Conservation (phyloP, 2,113 vertebrate species). For the Chloroceryle aenea region DNA sequence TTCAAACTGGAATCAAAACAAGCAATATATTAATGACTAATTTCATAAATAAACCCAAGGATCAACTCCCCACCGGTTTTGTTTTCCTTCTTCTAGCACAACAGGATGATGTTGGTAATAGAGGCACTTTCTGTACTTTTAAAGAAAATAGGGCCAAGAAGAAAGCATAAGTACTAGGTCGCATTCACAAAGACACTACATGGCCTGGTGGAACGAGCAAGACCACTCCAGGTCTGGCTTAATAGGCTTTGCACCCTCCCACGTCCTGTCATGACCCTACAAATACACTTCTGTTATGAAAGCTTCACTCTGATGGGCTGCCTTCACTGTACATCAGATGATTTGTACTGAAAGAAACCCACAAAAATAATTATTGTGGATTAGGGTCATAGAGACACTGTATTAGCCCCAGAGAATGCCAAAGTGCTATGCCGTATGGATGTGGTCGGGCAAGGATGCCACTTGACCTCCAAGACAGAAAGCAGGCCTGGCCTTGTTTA, state of each 20-base stretch:
- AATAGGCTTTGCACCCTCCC: neutral
- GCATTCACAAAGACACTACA: fast-evolving
- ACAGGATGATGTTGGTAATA: neutral
- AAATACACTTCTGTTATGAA: neutral
- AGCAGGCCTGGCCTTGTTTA: neutral
- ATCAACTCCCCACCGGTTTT: neutral
- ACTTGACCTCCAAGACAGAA: neutral
- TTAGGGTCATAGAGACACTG: neutral
- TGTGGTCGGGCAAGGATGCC: neutral
- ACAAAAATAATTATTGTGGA: neutral
- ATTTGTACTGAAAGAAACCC: neutral
- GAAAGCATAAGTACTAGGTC: neutral
- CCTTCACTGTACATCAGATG: neutral
- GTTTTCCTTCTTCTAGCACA: neutral
- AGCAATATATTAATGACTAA: neutral
- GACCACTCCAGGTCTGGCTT: neutral
- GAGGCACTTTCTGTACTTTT: neutral
- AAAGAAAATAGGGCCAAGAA: neutral
- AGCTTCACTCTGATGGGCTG: neutral
- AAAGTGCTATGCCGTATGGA: neutral
- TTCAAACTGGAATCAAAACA: slow-evolving; percentile 50
- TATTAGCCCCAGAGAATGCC: neutral
- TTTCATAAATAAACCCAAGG: neutral
- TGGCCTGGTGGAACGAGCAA: neutral
- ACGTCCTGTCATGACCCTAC: neutral